A percentile compares a stretch with the other conserved stretches of the same genome.
These are phyloP conservation scores for Phymastichus coffea DNA, from an alignment of 1,140 invertebrate species.

Conservation along the genomic window DNA sequence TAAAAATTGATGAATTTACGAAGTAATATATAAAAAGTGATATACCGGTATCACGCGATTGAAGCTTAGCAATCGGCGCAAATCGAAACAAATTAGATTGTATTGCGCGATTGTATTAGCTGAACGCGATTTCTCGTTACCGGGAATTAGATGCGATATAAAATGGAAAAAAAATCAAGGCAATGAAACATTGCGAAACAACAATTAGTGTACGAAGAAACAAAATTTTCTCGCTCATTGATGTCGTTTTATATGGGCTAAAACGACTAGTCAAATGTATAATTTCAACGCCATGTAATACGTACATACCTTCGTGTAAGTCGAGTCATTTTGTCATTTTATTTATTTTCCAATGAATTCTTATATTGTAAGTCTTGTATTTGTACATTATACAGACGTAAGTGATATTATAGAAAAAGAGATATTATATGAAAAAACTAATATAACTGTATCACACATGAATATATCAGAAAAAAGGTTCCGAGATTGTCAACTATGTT, in stretches of 20 bases:
- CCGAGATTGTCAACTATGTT: not conserved
- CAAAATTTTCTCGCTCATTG: slow-evolving; percentile 42
- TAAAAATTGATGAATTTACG: too few relatives aligned
- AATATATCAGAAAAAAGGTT: not conserved
- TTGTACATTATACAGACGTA: slow-evolving; percentile 32
- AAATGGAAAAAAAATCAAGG: too few relatives aligned
- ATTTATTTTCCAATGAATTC: slow-evolving; percentile 44
- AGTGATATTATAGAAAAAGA: not conserved
- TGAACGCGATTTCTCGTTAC: too few relatives aligned
- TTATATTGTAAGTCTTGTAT: slow-evolving; percentile 36
- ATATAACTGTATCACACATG: not conserved
- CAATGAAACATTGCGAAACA: too few relatives aligned
- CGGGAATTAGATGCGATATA: too few relatives aligned
- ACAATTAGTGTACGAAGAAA: too few relatives aligned
- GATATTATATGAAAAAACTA: not conserved
- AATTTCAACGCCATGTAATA: slow-evolving; percentile 39
- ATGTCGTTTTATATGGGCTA: slow-evolving; percentile 39
- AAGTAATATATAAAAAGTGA: too few relatives aligned
- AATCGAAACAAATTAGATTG: too few relatives aligned
- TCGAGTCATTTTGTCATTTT: slow-evolving; percentile 51
- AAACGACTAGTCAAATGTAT: slow-evolving; percentile 34
- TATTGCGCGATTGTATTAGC: too few relatives aligned
- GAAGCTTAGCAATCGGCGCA: too few relatives aligned
- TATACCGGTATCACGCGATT: too few relatives aligned
- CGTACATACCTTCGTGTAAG: slow-evolving; percentile 42